Percentiles rank a stretch among this genome's conserved stretches.
phyloP scores from a whole-genome alignment of 2,888 invertebrate genomes.

The Mantis religiosa region DNA sequence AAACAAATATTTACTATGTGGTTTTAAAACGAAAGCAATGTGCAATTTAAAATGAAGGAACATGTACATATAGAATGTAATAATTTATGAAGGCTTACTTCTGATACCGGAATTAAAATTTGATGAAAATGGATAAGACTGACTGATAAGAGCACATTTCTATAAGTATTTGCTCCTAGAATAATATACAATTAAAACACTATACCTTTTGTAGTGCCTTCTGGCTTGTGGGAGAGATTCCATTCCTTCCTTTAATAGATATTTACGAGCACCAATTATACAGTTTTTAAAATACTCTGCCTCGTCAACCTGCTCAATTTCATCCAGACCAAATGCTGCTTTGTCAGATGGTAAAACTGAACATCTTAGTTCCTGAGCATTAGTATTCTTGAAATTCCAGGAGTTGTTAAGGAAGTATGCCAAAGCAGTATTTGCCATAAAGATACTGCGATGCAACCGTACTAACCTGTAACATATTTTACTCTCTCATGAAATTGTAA shows the following conservation, averaged over 20 bases:
- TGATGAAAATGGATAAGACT: no score
- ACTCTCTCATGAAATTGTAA: no score
- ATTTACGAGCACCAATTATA: slow-evolving; percentile 59
- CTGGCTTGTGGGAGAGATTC: slow-evolving; percentile 53
- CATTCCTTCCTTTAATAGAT: slow-evolving; percentile 63
- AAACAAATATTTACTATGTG: no score
- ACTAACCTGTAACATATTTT: slow-evolving; percentile 57
- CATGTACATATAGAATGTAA: no score
- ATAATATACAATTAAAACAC: no score
- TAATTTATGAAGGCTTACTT: no score
- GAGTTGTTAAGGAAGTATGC: slow-evolving; percentile 69
- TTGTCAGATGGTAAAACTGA: not conserved
- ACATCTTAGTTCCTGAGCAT: slow-evolving; percentile 43
- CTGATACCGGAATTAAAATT: no score
- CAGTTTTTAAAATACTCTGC: slow-evolving; percentile 48
- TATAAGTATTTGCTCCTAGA: no score
- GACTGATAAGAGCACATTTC: no score
- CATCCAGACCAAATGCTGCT: slow-evolving; percentile 36
- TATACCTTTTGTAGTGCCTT: slow-evolving; percentile 50
- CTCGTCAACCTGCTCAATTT: slow-evolving; percentile 44
- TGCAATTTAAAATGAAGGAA: no score
- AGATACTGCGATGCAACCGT: slow-evolving; percentile 76
- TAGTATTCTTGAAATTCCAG: slow-evolving; percentile 71
- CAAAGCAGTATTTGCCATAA: slow-evolving; percentile 66
- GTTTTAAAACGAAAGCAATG: no score